A percentile compares a stretch with the other conserved stretches of the same genome.
These are phyloP conservation scores for Drosophila burlai DNA, from an alignment of 1,140 invertebrate species.

Conservation along the genomic window DNA sequence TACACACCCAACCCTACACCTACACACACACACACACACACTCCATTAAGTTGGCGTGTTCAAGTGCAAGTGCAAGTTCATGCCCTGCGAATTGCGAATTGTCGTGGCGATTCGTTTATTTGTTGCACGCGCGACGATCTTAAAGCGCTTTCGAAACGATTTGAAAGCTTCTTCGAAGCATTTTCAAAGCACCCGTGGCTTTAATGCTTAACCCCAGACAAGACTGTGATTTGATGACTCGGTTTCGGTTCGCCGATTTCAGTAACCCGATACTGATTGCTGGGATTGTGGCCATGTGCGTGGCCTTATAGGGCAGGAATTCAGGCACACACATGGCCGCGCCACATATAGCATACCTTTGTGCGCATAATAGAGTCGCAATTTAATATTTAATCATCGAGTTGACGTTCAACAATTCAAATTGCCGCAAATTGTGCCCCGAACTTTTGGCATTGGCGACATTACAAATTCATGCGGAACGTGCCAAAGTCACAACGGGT, in stretches of 20 bases:
- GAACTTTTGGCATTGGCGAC: conserved; percentile 41
- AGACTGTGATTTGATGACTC: conserved; percentile 41
- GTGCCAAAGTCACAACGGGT: conserved; percentile 60
- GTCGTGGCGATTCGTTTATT: conserved; percentile 36
- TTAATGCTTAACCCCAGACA: conserved; percentile 39
- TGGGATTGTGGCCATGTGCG: conserved; percentile 16
- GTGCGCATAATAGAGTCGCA: conserved; percentile 24
- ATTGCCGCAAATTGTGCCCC: conserved; percentile 55
- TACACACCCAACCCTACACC: not conserved
- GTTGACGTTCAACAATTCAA: conserved; percentile 49
- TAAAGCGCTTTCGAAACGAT: conserved; percentile 25
- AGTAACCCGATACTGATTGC: conserved; percentile 39
- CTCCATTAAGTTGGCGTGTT: conserved; percentile 46
- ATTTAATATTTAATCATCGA: conserved; percentile 57
- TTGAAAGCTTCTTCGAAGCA: not conserved
- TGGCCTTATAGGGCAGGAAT: not conserved
- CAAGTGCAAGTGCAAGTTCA: conserved; percentile 59
- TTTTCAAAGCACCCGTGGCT: conserved; percentile 28
- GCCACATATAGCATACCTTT: conserved; percentile 16
- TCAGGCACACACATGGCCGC: not conserved
- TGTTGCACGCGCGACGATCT: conserved; percentile 39
- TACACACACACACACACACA: conserved; percentile 1
- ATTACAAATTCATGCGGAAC: conserved; percentile 67
- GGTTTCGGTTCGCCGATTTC: conserved; percentile 27
- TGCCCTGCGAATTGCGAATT: conserved; percentile 39